phyloP scores from a whole-genome alignment of 2,888 invertebrate genomes.

The Oasisia sp. region DNA sequence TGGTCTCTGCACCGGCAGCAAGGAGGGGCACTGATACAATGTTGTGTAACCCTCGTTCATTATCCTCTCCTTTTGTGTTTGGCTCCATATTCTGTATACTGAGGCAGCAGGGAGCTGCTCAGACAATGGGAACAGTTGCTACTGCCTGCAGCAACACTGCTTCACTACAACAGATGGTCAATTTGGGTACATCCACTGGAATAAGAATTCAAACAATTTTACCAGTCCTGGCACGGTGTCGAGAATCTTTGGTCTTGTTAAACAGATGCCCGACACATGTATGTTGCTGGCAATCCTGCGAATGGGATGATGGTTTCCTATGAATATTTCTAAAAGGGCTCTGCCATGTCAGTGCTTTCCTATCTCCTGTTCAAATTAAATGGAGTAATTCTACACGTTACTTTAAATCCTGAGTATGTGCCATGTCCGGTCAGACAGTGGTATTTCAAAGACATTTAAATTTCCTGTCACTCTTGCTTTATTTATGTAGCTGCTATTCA shows the following conservation, averaged over 20 bases:
- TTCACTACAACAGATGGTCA: not conserved
- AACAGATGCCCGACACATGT: not conserved
- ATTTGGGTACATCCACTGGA: not conserved
- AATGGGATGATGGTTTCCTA: not conserved
- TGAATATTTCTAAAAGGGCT: not conserved
- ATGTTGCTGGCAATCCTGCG: not conserved
- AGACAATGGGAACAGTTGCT: not conserved
- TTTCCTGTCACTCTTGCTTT: not conserved
- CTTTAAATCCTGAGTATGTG: not conserved
- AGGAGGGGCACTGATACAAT: not conserved
- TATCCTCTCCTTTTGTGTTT: not conserved
- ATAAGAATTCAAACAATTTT: not conserved
- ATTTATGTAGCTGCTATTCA: constrained; percentile 4
- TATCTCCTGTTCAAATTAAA: not conserved
- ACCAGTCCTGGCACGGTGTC: not conserved
- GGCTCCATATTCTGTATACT: not conserved
- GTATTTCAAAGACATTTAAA: not conserved
- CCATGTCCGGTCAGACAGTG: not conserved
- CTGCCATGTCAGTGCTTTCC: not conserved
- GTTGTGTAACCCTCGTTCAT: not conserved
- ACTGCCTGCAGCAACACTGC: not conserved
- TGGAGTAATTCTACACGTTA: not conserved
- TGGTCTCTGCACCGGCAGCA: not conserved
- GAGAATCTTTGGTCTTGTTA: not conserved
- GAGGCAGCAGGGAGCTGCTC: not conserved